phyloP scores from a whole-genome alignment of 2,888 invertebrate genomes.

The Notodonta ziczac region DNA sequence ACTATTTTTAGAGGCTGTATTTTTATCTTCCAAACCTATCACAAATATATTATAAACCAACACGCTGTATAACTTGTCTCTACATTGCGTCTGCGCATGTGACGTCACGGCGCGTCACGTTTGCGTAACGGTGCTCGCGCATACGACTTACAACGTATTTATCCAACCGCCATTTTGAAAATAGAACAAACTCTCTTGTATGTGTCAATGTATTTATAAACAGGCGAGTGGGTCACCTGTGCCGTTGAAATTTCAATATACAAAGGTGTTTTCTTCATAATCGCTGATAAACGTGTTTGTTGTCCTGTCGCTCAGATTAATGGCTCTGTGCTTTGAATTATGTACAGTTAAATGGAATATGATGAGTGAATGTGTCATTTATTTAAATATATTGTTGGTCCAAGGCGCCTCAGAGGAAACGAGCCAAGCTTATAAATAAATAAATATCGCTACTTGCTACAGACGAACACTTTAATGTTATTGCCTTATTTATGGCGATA shows the following conservation, averaged over 20 bases:
- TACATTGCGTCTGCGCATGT: constrained; percentile 32
- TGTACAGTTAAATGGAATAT: constrained; percentile 4
- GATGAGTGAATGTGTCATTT: constrained; percentile 6
- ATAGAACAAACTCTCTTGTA: constrained; percentile 67
- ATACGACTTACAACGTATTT: constrained; percentile 33
- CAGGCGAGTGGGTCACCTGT: constrained; percentile 68
- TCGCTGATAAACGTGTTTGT: neutral
- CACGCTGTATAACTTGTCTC: constrained; percentile 9
- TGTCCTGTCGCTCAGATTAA: constrained; percentile 6
- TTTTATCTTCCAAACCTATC: too few species aligned
- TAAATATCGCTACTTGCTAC: neutral
- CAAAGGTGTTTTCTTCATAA: constrained; percentile 18
- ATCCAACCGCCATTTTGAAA: constrained; percentile 62
- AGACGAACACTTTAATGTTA: neutral
- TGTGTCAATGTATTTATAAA: constrained; percentile 72
- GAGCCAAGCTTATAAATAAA: neutral
- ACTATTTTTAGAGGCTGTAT: too few species aligned
- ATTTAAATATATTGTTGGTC: neutral
- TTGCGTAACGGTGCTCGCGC: constrained; percentile 63
- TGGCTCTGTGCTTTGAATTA: constrained; percentile 4
- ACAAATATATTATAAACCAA: too few species aligned
- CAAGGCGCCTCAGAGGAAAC: constrained; percentile 2
- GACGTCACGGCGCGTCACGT: constrained; percentile 72
- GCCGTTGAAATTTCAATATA: constrained; percentile 9
- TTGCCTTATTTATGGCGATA: neutral